Evolutionary conservation across 2,888 invertebrate species (phyloP).

Genomic region (Polydesmus complanatus): DNA sequence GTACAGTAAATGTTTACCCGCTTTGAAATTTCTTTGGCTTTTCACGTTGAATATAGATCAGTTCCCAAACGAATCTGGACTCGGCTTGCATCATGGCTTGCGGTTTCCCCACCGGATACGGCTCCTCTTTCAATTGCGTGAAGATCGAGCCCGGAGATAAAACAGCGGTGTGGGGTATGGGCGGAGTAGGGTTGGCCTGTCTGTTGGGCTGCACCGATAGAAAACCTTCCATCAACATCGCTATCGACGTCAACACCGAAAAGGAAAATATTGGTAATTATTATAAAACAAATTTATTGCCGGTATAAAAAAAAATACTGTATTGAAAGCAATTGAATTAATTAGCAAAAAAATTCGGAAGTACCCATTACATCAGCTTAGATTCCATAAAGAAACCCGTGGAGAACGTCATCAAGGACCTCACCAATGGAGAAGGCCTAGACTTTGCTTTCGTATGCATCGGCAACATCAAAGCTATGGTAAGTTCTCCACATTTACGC

Average conservation of each 20-base stretch:
- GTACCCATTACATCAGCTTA: conserved; percentile 3
- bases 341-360: conserved; percentile 9
- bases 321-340: not conserved
- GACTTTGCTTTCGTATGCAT: conserved; percentile 14
- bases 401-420: not conserved
- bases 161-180: conserved; percentile 10
- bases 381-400: conserved; percentile 3
- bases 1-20: too few relatives aligned
- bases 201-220: conserved; percentile 7
- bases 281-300: not conserved
- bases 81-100: conserved; percentile 11
- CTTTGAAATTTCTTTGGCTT: too few relatives aligned
- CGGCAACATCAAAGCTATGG: conserved; percentile 15
- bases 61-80: conserved; percentile 3
- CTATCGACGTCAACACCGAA: conserved; percentile 6
- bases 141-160: not conserved
- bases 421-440: conserved; percentile 3
- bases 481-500: not conserved
- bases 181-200: conserved; percentile 11
- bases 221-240: conserved; percentile 5
- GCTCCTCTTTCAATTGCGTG: conserved; percentile 3
- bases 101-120: conserved; percentile 7
- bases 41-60: too few relatives aligned
- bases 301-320: not conserved
- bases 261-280: conserved; percentile 7